Evolutionary conservation across 1,140 invertebrate species (phyloP), one percentile per base, ranked within the genome.

Genomic region (Hermetia illucens): DNA sequence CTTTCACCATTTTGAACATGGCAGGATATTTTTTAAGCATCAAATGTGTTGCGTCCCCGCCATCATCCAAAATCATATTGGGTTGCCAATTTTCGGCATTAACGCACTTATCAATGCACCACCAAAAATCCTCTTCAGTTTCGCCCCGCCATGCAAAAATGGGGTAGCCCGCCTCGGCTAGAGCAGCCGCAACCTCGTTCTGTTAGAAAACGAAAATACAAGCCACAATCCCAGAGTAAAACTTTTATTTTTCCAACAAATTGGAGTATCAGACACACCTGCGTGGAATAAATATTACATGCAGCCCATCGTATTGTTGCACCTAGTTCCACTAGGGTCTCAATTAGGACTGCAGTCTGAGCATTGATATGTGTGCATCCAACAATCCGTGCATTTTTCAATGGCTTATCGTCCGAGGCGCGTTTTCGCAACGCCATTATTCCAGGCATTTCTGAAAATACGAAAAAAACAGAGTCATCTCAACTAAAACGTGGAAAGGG

Each of bases 11-110:
- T 65, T 93, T 94, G 61, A 96, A 96, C 67, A 93, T 83, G 12
- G 80, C 74, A 6, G 90, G 86, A 62, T 95, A 94, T 61, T 94
- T 95, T 68, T 96, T 96, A 30, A 95, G 73, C 85, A 96, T 92
- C 22, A 94, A 71, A 63, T 96, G 89, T 0, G 92, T 97, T 13
- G 91, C 87, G 69, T 98, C 93, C 3, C 93, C 93, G 1, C 93
- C 94, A 62, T 98, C 94, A 62, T 97, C 93, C 34, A 98, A 62
- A 49, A 98, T 96, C 89, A 96, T 92, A 61, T 97, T 98, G n/a
- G 93, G 91, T 51, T 93, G 86, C 93, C 92, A 97, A 53, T 79
- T 78, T 46, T 92, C 85, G 0, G 85, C 78, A 43, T 83, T 82
- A 20, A 96, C 81, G 62, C 86, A 90, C 52, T 84, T 85, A 62